Conservation (phyloP, 1,140 invertebrate species). For the Antheraea mylitta region DNA sequence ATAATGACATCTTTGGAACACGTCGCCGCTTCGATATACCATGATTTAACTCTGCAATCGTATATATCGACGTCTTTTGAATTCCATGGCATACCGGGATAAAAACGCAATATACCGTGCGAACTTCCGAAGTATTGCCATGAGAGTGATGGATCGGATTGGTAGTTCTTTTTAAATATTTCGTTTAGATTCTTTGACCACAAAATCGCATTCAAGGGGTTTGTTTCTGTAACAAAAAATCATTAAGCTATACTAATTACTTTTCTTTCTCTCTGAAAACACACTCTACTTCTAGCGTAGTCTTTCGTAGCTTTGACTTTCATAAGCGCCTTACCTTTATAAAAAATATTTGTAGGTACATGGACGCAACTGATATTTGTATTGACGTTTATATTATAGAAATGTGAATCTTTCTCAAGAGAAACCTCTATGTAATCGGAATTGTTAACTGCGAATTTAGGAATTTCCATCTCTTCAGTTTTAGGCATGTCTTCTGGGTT, state of each 20-base stretch:
- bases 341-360: constrained; percentile 96
- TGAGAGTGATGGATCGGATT: constrained; percentile 91
- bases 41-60: constrained; percentile 80
- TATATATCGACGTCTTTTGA: constrained; percentile 79
- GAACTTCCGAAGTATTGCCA: constrained; percentile 99
- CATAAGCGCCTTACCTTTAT: constrained; percentile 88
- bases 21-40: constrained; percentile 98
- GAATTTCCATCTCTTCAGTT: constrained; percentile 21
- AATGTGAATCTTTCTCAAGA: constrained; percentile 87
- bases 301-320: too few species aligned
- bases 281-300: too few species aligned
- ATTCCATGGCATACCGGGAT: constrained; percentile 87
- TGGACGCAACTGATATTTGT: constrained; percentile 92
- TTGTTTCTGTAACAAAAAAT: constrained; percentile 72
- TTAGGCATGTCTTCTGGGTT: constrained; percentile 29
- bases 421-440: constrained; percentile 78
- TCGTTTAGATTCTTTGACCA: constrained; percentile 93
- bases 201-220: constrained; percentile 86
- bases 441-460: constrained; percentile 62
- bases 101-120: constrained; percentile 94
- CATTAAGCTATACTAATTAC: background rate
- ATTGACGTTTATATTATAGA: constrained; percentile 92
- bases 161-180: constrained; percentile 91
- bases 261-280: too few species aligned
- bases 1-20: constrained; percentile 99